A percentile compares a stretch with the other conserved stretches of the same genome.
These are phyloP conservation scores for Electrona antarctica DNA, from an alignment of 2,113 vertebrate species.

Conservation along the genomic window DNA sequence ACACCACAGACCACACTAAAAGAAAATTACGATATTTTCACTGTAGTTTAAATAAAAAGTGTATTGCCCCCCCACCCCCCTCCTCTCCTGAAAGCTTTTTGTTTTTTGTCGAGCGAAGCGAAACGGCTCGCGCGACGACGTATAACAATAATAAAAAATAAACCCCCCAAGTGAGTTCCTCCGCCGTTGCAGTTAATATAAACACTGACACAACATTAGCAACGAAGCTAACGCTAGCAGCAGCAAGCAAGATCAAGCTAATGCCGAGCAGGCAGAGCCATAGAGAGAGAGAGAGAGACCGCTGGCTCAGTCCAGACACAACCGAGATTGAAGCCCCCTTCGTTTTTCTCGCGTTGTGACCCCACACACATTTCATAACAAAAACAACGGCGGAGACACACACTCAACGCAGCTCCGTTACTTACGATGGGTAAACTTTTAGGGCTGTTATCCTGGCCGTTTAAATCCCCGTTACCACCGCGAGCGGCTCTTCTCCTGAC, in stretches of 20 bases:
- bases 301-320: conserved; percentile 49
- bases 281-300: conserved; percentile 69
- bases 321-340: conserved; percentile 73
- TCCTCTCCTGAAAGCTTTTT: too few species aligned
- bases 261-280: conserved; percentile 64
- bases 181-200: conserved; percentile 60
- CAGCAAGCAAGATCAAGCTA: conserved; percentile 63
- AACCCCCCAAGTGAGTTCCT: conserved; percentile 43
- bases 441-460: conserved; percentile 49
- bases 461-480: conserved; percentile 67
- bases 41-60: too few species aligned
- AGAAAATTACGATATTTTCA: too few species aligned
- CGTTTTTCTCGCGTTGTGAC: conserved; percentile 19
- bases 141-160: too few species aligned
- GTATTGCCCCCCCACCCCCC: too few species aligned
- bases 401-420: conserved; percentile 34
- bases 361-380: conserved; percentile 48
- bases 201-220: conserved; percentile 54
- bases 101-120: too few species aligned
- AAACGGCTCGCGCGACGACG: too few species aligned
- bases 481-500: conserved; percentile 72
- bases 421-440: conserved; percentile 63
- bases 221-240: conserved; percentile 59
- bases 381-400: conserved; percentile 33
- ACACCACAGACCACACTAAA: too few species aligned